phyloP scores from a whole-genome alignment of 2,113 vertebrate genomes.

The Pomatostomus ruficeps region DNA sequence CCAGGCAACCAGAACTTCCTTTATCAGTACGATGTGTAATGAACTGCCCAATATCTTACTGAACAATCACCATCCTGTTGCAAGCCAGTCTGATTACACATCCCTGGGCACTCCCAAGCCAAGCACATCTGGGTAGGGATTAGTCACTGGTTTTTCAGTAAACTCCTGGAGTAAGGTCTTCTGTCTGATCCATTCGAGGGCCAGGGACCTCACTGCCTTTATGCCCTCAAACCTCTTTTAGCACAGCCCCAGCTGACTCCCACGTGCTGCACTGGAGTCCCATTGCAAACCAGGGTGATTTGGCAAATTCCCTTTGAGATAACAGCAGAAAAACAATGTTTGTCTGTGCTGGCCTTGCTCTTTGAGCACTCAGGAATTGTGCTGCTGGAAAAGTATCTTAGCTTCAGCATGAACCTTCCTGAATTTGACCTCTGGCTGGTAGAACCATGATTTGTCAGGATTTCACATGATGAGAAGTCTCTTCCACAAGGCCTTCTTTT shows the following conservation, averaged over 20 bases:
- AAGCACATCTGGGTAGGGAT: not conserved
- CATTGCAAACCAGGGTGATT: not conserved
- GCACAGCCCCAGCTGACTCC: not conserved
- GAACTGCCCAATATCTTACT: not conserved
- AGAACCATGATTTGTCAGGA: not conserved
- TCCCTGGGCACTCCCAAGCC: not conserved
- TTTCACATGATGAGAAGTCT: not conserved
- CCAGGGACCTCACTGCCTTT: not conserved
- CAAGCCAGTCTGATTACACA: not conserved
- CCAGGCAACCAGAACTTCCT: not conserved
- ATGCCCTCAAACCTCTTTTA: not conserved
- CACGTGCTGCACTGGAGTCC: not conserved
- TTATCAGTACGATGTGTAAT: fast-evolving
- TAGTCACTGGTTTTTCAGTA: not conserved
- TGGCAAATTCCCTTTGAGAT: not conserved
- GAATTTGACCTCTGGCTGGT: not conserved
- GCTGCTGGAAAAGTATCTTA: not conserved
- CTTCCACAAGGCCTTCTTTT: not conserved
- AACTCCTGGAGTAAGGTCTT: not conserved
- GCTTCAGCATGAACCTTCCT: not conserved
- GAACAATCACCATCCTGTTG: not conserved
- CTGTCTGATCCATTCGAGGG: not conserved
- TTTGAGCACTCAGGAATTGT: not conserved
- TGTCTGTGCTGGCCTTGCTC: not conserved
- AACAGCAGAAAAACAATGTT: not conserved